Evolutionary conservation across 2,888 invertebrate species (phyloP).

Genomic region (Phanerotoma sp.): DNA sequence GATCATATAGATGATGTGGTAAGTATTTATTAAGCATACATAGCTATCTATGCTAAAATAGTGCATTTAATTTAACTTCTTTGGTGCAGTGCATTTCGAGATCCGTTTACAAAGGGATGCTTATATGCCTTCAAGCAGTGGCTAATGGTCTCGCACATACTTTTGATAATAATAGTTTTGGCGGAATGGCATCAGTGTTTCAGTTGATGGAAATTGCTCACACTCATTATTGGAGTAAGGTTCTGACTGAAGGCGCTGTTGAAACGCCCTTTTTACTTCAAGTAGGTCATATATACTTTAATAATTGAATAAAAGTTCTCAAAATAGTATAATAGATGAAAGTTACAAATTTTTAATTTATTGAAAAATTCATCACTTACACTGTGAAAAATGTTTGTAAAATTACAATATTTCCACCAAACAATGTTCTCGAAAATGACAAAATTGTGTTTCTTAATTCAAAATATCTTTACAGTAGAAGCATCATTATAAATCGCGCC

Average conservation of each 20-base stretch:
- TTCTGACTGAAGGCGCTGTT: slow-evolving; percentile 64
- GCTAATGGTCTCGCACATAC: slow-evolving; percentile 90
- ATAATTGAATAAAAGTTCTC: slow-evolving; percentile 4
- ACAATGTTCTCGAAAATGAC: no score
- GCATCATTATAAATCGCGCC: no score
- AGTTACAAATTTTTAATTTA: no score
- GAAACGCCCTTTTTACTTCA: slow-evolving; percentile 60
- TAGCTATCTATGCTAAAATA: not conserved
- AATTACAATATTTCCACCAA: no score
- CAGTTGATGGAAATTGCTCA: slow-evolving; percentile 98
- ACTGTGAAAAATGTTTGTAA: no score
- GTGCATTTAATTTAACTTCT: not conserved
- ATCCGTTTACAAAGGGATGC: slow-evolving; percentile 94
- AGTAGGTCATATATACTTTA: slow-evolving; percentile 41
- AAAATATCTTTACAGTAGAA: no score
- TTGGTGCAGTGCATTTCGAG: slow-evolving; percentile 78
- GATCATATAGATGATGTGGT: slow-evolving; percentile 99
- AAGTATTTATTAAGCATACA: slow-evolving; percentile 51
- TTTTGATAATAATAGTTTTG: slow-evolving; percentile 89
- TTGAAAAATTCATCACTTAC: no score
- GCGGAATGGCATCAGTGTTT: slow-evolving; percentile 97
- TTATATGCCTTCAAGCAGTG: slow-evolving; percentile 87
- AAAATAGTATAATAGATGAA: not conserved
- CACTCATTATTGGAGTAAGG: slow-evolving; percentile 96
- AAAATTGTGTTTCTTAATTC: no score